Conservation (phyloP, 2,888 invertebrate species). For the Brassicogethes aeneus region DNA sequence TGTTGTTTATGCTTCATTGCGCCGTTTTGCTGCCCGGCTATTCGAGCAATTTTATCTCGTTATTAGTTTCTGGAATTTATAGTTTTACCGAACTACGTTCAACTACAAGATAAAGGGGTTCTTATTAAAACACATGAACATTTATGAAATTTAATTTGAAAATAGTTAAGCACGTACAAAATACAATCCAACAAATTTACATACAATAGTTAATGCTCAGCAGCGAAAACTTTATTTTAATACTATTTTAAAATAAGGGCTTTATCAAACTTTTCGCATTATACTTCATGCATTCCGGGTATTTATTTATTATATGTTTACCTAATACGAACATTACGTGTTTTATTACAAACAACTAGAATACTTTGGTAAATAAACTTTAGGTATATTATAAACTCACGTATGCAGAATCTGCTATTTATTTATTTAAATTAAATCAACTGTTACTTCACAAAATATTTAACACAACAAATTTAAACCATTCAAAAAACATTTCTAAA, state of each 20-base stretch:
- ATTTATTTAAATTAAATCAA: too few species aligned
- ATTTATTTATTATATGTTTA: too few species aligned
- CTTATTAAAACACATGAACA: constrained; percentile 2
- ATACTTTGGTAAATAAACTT: background rate
- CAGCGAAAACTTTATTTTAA: background rate
- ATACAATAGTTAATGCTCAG: background rate
- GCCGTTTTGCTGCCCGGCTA: constrained; percentile 2
- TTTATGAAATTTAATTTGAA: constrained; percentile 3
- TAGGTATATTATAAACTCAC: background rate
- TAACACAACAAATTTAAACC: too few species aligned
- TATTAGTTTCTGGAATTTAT: constrained; percentile 24
- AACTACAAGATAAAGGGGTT: constrained; percentile 6
- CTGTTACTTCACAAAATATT: too few species aligned
- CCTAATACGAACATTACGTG: background rate
- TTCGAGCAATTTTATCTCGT: constrained; percentile 21
- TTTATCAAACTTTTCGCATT: background rate
- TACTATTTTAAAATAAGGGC: background rate
- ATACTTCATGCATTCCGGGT: background rate
- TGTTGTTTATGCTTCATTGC: constrained; percentile 11
- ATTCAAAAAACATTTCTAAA: too few species aligned
- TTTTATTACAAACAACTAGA: background rate
- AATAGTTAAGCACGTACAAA: background rate
- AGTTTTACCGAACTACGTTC: constrained; percentile 12
- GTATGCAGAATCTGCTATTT: too few species aligned
- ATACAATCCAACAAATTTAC: background rate